Conservation (phyloP, 2,888 invertebrate genomes). For the Saturnia japonica region DNA sequence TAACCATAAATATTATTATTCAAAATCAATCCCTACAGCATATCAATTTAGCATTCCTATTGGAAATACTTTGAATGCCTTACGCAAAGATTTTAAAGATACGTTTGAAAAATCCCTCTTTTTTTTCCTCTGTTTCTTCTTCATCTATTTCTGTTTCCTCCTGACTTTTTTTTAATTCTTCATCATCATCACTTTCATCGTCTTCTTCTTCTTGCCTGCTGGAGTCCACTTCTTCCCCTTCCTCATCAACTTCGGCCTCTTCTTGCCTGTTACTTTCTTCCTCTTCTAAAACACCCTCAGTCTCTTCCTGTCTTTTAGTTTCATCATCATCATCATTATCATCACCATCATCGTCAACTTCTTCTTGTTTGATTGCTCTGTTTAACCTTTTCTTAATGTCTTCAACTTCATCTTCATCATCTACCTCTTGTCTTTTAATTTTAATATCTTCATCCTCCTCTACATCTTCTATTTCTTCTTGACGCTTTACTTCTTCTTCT, state of each 20-base stretch:
- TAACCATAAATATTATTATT: constrained; percentile 29
- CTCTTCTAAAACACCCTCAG: constrained; percentile 25
- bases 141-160: constrained; percentile 26
- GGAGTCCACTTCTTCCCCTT: constrained; percentile 19
- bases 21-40: constrained; percentile 33
- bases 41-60: constrained; percentile 53
- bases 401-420: constrained; percentile 25
- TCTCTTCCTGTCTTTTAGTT: constrained; percentile 23
- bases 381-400: constrained; percentile 24
- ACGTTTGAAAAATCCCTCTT: constrained; percentile 47
- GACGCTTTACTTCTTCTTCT: neutral
- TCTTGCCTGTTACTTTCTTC: constrained; percentile 23
- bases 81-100: constrained; percentile 51
- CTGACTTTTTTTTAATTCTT: constrained; percentile 18
- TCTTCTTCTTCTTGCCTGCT: constrained; percentile 23
- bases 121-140: constrained; percentile 29
- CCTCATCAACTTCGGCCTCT: constrained; percentile 23
- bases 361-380: constrained; percentile 25
- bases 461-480: constrained; percentile 26
- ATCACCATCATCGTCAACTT: constrained; percentile 20
- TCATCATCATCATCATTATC: constrained; percentile 25
- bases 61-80: constrained; percentile 48
- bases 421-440: constrained; percentile 26
- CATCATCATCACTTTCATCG: constrained; percentile 23
- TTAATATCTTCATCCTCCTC: constrained; percentile 25